Evolutionary conservation across 2,113 vertebrate genomes (phyloP).

Genomic region (Esox niger): DNA sequence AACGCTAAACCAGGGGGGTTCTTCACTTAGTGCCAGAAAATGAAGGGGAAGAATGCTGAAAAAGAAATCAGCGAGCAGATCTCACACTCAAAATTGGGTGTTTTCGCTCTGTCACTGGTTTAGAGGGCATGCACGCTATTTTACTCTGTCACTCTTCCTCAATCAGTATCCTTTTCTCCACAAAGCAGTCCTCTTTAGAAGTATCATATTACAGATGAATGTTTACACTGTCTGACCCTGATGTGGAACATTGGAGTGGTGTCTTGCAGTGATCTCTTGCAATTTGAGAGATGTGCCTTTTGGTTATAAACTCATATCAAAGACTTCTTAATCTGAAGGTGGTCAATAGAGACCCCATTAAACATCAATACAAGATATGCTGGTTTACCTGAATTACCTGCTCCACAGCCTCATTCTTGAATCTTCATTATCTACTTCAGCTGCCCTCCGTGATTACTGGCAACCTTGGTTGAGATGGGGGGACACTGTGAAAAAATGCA

Average conservation of each 20-base stretch:
- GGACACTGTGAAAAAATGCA: too few relatives aligned
- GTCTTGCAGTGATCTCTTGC: not conserved
- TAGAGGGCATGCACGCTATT: constrained; percentile 2
- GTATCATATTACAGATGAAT: not conserved
- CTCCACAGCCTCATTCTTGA: too few relatives aligned
- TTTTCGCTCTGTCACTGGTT: not conserved
- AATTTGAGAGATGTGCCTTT: not conserved
- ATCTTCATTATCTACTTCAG: too few relatives aligned
- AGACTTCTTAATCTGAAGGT: not conserved
- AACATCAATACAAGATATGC: not conserved
- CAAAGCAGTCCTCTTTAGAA: not conserved
- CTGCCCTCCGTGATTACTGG: too few relatives aligned
- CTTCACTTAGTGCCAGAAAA: constrained; percentile 8
- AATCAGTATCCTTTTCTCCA: not conserved
- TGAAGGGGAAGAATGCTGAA: not conserved
- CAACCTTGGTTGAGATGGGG: too few relatives aligned
- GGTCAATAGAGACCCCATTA: not conserved
- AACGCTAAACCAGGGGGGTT: not conserved
- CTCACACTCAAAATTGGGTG: not conserved
- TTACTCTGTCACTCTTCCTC: not conserved
- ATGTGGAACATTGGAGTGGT: not conserved
- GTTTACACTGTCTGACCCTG: not conserved
- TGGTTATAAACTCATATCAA: not conserved
- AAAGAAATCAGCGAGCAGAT: not conserved
- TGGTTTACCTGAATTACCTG: too few relatives aligned